phyloP scores from a whole-genome alignment of 35 echinoderm and acorn worm species.

The Amphiura filiformis region DNA sequence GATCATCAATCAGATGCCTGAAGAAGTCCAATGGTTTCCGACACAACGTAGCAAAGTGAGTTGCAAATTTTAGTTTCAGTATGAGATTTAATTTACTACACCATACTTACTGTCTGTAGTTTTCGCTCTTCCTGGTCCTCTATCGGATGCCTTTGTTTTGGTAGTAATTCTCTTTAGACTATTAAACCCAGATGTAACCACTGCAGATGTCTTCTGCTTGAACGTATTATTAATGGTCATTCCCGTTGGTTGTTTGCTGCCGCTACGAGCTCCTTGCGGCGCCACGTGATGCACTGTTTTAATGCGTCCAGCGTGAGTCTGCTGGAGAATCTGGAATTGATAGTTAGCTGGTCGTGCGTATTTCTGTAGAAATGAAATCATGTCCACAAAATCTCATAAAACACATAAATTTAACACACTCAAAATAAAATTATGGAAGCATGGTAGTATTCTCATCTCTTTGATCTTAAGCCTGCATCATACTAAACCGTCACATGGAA shows the following conservation, averaged over 20 bases:
- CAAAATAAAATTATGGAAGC: too few relatives aligned
- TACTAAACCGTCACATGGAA: too few relatives aligned
- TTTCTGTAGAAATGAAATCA: conserved; percentile 30
- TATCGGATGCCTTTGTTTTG: neutral
- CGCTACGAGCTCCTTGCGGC: neutral
- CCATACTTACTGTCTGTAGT: conserved; percentile 3
- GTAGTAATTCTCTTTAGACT: conserved; percentile 44
- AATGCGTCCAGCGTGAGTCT: conserved; percentile 17
- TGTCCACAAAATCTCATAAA: too few relatives aligned
- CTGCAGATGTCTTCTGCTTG: conserved; percentile 33
- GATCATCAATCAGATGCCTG: too few relatives aligned
- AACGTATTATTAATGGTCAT: conserved; percentile 14
- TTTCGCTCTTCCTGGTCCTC: neutral
- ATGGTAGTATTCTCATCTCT: too few relatives aligned
- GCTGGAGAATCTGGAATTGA: conserved; percentile 49
- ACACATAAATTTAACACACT: too few relatives aligned
- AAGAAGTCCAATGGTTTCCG: too few relatives aligned
- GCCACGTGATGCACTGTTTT: neutral
- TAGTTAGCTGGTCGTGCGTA: conserved; percentile 44
- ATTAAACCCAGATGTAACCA: conserved; percentile 40
- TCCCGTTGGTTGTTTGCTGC: neutral
- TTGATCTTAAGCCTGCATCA: too few relatives aligned
- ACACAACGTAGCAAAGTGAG: too few relatives aligned
- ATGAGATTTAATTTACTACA: too few relatives aligned
- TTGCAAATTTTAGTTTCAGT: too few relatives aligned